These are phyloP conservation scores for Turnix velox DNA, from an alignment of 2,113 vertebrate species.

Conservation along the genomic window DNA sequence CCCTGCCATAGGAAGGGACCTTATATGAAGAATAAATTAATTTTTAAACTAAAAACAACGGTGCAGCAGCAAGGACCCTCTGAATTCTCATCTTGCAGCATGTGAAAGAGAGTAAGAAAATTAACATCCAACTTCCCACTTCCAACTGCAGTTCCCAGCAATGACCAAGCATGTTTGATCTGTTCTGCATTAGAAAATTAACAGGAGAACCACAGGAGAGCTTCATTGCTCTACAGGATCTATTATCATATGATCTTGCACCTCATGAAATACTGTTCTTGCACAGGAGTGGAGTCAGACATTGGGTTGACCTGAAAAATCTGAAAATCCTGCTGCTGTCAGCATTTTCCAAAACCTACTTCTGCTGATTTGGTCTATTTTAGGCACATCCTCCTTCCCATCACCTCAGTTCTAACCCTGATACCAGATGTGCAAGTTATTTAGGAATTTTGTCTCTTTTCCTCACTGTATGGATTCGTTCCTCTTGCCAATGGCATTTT, in stretches of 20 bases:
- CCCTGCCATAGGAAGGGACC: no score
- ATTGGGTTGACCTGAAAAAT: not conserved
- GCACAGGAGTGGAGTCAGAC: not conserved
- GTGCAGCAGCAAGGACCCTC: no score
- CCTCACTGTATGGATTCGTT: not conserved
- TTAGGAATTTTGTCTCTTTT: not conserved
- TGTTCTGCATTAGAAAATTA: not conserved
- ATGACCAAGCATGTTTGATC: not conserved
- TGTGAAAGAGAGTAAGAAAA: not conserved
- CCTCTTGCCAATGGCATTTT: not conserved
- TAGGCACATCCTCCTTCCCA: not conserved
- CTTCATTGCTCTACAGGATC: not conserved
- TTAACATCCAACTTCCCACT: not conserved
- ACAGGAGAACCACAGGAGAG: not conserved
- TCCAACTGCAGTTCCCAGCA: not conserved
- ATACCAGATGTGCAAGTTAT: not conserved
- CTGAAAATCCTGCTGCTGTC: not conserved
- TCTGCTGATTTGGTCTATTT: not conserved
- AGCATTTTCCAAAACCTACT: not conserved
- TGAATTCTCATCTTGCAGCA: conserved; percentile 38
- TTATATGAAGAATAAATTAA: no score
- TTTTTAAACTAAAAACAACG: no score
- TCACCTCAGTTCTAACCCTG: not conserved
- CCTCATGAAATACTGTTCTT: not conserved
- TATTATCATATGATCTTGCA: not conserved